Conservation (phyloP, 2,888 invertebrate species). For the Drosophila maculinotata region DNA sequence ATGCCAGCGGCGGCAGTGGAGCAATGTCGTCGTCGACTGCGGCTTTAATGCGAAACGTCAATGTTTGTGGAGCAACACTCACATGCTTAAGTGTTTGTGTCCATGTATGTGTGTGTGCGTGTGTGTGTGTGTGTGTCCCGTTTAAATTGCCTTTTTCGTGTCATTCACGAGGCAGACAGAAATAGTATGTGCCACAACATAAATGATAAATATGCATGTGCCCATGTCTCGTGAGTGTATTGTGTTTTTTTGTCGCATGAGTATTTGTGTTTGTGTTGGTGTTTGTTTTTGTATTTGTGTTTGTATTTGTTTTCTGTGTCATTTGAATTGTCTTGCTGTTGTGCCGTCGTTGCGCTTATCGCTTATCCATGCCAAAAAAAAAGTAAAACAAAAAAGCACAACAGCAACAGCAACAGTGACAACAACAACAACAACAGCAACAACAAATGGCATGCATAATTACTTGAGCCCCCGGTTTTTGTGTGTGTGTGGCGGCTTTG, state of each 20-base stretch:
- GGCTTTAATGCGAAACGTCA: constrained; percentile 55
- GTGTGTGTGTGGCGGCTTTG: constrained; percentile 47
- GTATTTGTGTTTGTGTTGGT: no score
- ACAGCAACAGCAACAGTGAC: constrained; percentile 24
- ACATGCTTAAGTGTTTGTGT: constrained; percentile 29
- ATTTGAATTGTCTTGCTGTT: constrained; percentile 55
- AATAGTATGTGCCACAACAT: constrained; percentile 63
- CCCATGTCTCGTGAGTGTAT: constrained; percentile 39
- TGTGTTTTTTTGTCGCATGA: constrained; percentile 31
- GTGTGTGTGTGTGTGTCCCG: constrained; percentile 19
- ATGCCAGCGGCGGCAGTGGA: constrained; percentile 52
- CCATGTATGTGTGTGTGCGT: neutral
- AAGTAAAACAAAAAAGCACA: constrained; percentile 14
- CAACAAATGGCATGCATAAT: constrained; percentile 67
- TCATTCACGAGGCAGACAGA: constrained; percentile 54
- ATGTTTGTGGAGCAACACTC: constrained; percentile 41
- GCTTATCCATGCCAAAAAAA: constrained; percentile 32
- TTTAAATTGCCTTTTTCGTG: constrained; percentile 71
- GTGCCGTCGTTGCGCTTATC: constrained; percentile 57
- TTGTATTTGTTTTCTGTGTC: constrained; percentile 54
- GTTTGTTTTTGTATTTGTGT: constrained; percentile 37
- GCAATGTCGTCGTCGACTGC: constrained; percentile 26
- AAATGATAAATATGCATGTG: constrained; percentile 70
- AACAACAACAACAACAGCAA: constrained; percentile 23
- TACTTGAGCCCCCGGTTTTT: constrained; percentile 59